Percentiles rank a stretch among this genome's conserved stretches.
Conservation (phyloP, 92 coral and sea anemone genomes). For the Phenganax marumi region DNA sequence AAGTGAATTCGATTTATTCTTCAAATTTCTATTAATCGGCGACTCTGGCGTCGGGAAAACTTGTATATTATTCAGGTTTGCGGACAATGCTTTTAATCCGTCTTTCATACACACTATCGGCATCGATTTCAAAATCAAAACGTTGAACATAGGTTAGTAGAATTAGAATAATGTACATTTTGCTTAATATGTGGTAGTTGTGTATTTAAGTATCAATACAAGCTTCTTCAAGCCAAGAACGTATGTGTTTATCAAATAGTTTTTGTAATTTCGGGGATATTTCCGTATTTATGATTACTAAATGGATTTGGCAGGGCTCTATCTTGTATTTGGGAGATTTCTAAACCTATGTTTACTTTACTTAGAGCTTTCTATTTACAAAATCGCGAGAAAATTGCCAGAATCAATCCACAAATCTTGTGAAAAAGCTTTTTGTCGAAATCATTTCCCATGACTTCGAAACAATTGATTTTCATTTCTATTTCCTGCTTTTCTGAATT, state of each 20-base stretch:
- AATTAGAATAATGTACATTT: neutral
- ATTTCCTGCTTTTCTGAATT: neutral
- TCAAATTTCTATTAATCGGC: slow-evolving; percentile 85
- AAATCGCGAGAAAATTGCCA: too few species aligned
- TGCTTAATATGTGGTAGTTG: neutral
- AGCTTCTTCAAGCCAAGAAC: too few species aligned
- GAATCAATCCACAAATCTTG: too few species aligned
- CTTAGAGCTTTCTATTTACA: too few species aligned
- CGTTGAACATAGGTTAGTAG: slow-evolving; percentile 77
- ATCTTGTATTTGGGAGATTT: too few species aligned
- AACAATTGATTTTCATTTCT: neutral
- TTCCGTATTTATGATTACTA: too few species aligned
- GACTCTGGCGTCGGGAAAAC: slow-evolving; percentile 95
- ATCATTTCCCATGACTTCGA: neutral
- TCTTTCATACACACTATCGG: slow-evolving; percentile 87
- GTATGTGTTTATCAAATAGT: too few species aligned
- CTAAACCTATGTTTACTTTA: too few species aligned
- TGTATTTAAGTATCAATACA: neutral
- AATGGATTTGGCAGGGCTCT: too few species aligned
- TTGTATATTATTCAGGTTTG: slow-evolving; percentile 82
- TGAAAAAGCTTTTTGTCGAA: neutral
- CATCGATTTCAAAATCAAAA: slow-evolving; percentile 88
- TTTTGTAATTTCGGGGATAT: too few species aligned
- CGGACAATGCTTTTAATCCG: slow-evolving; percentile 79
- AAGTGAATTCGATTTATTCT: slow-evolving; percentile 77